A percentile compares a stretch with the other conserved stretches of the same genome.
Conservation (phyloP, 2,797 vertebrate species). For the Luscinia megarhynchos region DNA sequence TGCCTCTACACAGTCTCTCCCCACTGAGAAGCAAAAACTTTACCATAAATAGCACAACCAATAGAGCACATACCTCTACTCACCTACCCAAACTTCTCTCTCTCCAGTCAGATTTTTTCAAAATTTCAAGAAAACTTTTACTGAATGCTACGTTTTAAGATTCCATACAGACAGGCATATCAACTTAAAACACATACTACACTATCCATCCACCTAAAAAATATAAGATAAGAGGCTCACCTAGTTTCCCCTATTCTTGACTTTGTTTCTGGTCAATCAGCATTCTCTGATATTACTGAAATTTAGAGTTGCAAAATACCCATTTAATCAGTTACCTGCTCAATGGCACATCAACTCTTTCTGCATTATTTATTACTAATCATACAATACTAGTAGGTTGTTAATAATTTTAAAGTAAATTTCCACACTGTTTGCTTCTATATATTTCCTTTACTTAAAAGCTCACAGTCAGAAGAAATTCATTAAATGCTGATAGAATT, state of each 20-base stretch:
- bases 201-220: background rate
- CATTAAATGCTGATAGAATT: background rate
- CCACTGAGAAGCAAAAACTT: background rate
- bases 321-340: background rate
- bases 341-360: background rate
- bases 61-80: background rate
- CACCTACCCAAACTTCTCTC: background rate
- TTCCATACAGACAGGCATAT: background rate
- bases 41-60: background rate
- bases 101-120: background rate
- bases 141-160: background rate
- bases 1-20: background rate
- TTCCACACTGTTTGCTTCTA: background rate
- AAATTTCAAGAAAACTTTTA: background rate
- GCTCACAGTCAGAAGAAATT: background rate
- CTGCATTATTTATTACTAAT: background rate
- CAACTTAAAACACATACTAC: background rate
- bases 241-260: background rate
- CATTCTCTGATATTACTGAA: background rate
- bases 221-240: rapidly evolving
- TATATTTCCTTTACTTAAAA: background rate
- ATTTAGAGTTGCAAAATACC: background rate
- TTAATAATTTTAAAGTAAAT: background rate
- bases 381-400: background rate
- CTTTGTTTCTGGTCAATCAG: background rate